A percentile compares a stretch with the other conserved stretches of the same genome.
phyloP scores from a whole-genome alignment of 2,888 invertebrate species.

The Hypomecis punctinalis region DNA sequence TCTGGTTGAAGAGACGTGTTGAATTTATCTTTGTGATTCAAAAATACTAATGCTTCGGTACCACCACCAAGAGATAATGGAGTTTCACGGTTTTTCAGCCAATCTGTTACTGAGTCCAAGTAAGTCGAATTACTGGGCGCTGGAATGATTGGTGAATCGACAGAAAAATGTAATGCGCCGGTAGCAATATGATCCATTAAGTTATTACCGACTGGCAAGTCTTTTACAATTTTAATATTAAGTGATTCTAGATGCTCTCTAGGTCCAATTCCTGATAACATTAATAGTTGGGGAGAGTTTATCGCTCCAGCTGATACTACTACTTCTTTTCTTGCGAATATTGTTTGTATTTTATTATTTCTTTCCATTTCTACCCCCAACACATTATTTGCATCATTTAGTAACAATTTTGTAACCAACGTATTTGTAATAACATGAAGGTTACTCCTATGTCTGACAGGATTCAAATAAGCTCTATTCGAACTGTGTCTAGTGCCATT shows the following conservation, averaged over 20 bases:
- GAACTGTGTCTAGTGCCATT: slow-evolving; percentile 75
- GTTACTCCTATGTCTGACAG: slow-evolving; percentile 54
- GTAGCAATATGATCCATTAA: slow-evolving; percentile 89
- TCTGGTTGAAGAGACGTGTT: slow-evolving; percentile 52
- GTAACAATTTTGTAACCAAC: slow-evolving; percentile 54
- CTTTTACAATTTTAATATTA: slow-evolving; percentile 64
- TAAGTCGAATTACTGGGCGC: background rate
- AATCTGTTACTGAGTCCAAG: slow-evolving; percentile 1
- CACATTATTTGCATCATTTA: background rate
- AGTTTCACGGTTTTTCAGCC: slow-evolving; percentile 45
- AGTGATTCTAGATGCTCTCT: slow-evolving; percentile 12
- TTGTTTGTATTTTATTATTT: slow-evolving; percentile 55
- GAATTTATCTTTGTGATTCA: slow-evolving; percentile 70
- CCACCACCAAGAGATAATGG: slow-evolving; percentile 2
- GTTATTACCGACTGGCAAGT: slow-evolving; percentile 87
- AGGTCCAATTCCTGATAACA: slow-evolving; percentile 80
- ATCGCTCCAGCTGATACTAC: slow-evolving; percentile 75
- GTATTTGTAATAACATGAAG: slow-evolving; percentile 73
- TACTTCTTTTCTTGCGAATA: slow-evolving; percentile 67
- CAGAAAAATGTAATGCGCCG: slow-evolving; percentile 51
- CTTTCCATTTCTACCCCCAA: slow-evolving; percentile 9
- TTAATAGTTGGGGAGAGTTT: slow-evolving; percentile 74
- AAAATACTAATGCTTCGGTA: background rate
- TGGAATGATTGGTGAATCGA: slow-evolving; percentile 1
- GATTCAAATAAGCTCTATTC: slow-evolving; percentile 74